A percentile compares a stretch with the other conserved stretches of the same genome.
Conservation (phyloP, 2,797 vertebrate species). For the Protosalanx chinensis region DNA sequence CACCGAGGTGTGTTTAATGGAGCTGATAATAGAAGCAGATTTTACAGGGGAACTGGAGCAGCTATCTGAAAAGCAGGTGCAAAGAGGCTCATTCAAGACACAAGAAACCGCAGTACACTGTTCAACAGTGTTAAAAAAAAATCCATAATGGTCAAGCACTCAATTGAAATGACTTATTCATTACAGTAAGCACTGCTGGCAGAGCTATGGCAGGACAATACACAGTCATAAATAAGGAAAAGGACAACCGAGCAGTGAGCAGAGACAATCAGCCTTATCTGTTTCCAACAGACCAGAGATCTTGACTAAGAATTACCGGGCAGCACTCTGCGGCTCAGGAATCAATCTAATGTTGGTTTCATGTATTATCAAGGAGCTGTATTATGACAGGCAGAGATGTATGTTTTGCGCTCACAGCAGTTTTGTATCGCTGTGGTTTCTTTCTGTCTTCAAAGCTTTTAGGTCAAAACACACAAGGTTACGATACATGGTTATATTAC, state of each 20-base stretch:
- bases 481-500: no score
- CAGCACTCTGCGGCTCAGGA: background rate
- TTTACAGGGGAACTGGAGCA: slow-evolving; percentile 56
- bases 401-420: background rate
- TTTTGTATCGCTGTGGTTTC: background rate
- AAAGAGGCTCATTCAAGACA: slow-evolving; percentile 25
- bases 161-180: slow-evolving; percentile 35
- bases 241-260: slow-evolving; percentile 7
- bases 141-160: slow-evolving; percentile 29
- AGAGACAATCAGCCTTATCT: background rate
- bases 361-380: background rate
- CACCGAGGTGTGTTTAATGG: slow-evolving; percentile 63
- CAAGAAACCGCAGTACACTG: slow-evolving; percentile 9
- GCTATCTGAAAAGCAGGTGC: slow-evolving; percentile 14
- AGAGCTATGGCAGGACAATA: slow-evolving; percentile 20
- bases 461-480: background rate
- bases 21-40: slow-evolving; percentile 61
- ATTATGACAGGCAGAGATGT: background rate
- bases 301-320: slow-evolving; percentile 3
- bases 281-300: background rate
- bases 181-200: slow-evolving; percentile 39
- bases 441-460: background rate
- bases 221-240: slow-evolving; percentile 18
- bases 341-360: slow-evolving; percentile 1
- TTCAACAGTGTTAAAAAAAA: slow-evolving; percentile 41